Base-by-base conservation (phyloP, 92 coral and sea anemone genomes). In the Virgularia gustaviana region DNA sequence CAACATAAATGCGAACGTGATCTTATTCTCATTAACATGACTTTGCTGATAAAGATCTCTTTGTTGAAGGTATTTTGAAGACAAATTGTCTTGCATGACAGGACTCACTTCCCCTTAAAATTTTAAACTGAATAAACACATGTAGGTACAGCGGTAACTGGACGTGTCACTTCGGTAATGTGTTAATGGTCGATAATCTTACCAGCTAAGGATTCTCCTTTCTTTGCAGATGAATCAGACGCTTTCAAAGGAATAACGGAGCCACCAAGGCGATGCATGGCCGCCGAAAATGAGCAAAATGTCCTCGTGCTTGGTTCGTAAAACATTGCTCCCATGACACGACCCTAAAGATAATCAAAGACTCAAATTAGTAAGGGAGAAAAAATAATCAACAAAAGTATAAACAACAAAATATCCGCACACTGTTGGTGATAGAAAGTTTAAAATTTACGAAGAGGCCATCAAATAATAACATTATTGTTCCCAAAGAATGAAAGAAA, bases 231-330 rank as follows among this genome's bases (percentile, higher is more conserved):
- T 6, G 98, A 92, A 18, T 92, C 98, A 13, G 84, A 71, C 16
- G 83, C 90, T 77, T 90, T 90, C 74, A 92, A 75, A 57, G 78
- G 73, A 49, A 92, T 85, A 24, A 92, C 98, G 23, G 98, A 83
- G 10, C 98, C 98, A 16, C 98, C 98, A 12, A 92, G 85, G 73
- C 98, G 78, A 66, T 92, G 96, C 98, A 92, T 92, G 61, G 98
- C 98, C 9, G 98, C 88, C 18, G 89, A 80, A 49, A 92, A 92
- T 0, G 98, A 92, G 2, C 94, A 92, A 0, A 91, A 87, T 0
- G 98, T 92, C 15, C 98, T 71, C 0, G 98, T 92, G 38, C 98
- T 92, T 65, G 84, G 96, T 75, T 92, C 98, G 57, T 78, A 92
- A 71, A 92, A 92, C 85, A 92, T 61, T 30, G 94, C 87, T 9